phyloP scores from a whole-genome alignment of 2,113 vertebrate genomes.

The Etia nguti region DNA sequence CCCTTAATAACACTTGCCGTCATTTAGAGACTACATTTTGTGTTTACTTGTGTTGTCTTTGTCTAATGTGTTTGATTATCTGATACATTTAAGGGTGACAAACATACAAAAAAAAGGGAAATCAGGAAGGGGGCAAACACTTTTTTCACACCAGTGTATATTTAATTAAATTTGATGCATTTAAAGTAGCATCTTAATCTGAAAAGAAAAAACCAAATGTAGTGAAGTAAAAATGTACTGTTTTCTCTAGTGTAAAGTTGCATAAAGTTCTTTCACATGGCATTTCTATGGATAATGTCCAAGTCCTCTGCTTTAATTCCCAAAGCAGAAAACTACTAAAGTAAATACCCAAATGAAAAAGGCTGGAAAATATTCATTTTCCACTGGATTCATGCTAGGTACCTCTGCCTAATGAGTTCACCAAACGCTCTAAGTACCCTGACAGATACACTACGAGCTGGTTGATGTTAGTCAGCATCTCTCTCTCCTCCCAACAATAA shows the following conservation, averaged over 20 bases:
- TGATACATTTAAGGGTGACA: neutral
- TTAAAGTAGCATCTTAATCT: neutral
- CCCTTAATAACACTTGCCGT: neutral
- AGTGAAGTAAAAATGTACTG: neutral
- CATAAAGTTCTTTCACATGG: neutral
- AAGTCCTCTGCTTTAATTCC: neutral
- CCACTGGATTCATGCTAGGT: constrained; percentile 21
- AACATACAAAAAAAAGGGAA: neutral
- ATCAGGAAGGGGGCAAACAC: neutral
- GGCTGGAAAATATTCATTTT: constrained; percentile 21
- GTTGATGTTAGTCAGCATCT: neutral
- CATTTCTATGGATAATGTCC: neutral
- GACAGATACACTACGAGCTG: neutral
- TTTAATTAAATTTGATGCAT: neutral
- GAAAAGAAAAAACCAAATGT: neutral
- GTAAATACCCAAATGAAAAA: constrained; percentile 12
- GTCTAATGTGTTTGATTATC: neutral
- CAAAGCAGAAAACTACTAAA: neutral
- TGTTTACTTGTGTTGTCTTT: neutral
- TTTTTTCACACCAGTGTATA: neutral
- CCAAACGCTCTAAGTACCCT: constrained; percentile 25
- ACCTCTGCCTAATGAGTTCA: constrained; percentile 27
- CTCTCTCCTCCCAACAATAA: neutral
- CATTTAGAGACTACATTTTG: neutral
- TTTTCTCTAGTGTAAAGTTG: neutral